phyloP scores from a whole-genome alignment of 2,797 vertebrate species.

The Cossypha niveicapilla region DNA sequence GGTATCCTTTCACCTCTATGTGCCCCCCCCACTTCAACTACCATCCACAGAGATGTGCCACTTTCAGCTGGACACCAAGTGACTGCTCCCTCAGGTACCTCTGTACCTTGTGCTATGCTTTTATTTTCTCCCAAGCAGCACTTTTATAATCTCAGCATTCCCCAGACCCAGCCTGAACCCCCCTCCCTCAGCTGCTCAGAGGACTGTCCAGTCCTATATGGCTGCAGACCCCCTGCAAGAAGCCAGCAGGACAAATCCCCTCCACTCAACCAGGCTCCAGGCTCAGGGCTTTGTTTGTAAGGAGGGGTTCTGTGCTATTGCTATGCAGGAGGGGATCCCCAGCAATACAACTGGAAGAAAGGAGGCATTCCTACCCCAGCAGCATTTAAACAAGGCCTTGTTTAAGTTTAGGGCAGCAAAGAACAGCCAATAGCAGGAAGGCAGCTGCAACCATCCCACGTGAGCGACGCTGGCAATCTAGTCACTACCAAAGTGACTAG shows the following conservation, averaged over 20 bases:
- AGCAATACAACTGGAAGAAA: rapidly evolving
- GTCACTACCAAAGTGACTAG: background rate
- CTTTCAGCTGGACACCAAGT: background rate
- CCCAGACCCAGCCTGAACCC: background rate
- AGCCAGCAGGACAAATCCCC: background rate
- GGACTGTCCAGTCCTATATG: background rate
- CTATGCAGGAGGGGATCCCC: background rate
- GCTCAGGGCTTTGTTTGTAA: background rate
- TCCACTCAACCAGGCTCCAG: background rate
- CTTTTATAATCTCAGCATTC: background rate
- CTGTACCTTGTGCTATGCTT: background rate
- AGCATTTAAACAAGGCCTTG: background rate
- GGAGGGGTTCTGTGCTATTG: background rate
- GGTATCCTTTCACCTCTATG: rapidly evolving
- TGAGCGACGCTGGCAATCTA: rapidly evolving
- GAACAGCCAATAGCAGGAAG: background rate
- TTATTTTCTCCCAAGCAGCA: slow-evolving; percentile 35
- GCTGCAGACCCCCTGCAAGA: background rate
- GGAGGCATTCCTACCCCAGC: background rate
- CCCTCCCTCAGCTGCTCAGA: background rate
- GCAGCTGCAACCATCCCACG: background rate
- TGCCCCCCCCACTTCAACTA: background rate
- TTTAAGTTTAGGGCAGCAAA: background rate
- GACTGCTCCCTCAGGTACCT: background rate
- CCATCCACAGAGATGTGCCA: rapidly evolving